Base-by-base conservation (phyloP, 2,113 vertebrate genomes). In the Ophthalmolycus amberensis region DNA sequence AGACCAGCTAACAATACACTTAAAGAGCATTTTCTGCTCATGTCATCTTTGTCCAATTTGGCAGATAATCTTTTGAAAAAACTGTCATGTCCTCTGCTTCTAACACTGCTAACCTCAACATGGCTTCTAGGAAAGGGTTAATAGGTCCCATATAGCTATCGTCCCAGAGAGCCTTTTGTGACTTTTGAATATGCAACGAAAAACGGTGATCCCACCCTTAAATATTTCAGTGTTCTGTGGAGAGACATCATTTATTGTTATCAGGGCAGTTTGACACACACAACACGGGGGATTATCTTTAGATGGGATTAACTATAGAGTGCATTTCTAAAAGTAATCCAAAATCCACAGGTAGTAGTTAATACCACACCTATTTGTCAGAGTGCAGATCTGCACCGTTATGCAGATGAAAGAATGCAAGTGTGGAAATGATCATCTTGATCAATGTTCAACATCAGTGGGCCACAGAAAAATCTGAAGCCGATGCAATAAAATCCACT, bases 321-420 rank as follows among this genome's bases (percentile, higher is more conserved):
- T 78, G 79, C 82, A 84, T 91, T 87, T 90, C 48, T 87, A 77
- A 88, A 89, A 91, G 85, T 88, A 90, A 91, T 91, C 87, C 85
- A 77, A 85, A 94, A 83, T 81, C 79, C 82, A 77, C 76, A 94
- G 91, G 73, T 84, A 79, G 27, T 15, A 62, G 81, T 20, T 92
- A 89, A 93, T 88, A 85, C 79, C 62, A 77, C 67, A 90, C 85
- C 88, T 93, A 69, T 80, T 79, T 79, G 72, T 75, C 40, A n/a
- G 25, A 80, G 25, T 67, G 84, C 46, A 48, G 62, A 85, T 71
- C 59, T 25, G 11, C 15, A 37, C 79, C 82, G 75, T 91, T 85
- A 90, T 79, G 83, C 79, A 87, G 77, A 94, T 87, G 82, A 93
- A 74, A 80, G 14, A 72, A 73, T 64, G 38, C 48, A 59, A 58